Evolutionary conservation across 2,113 vertebrate genomes (phyloP).

Genomic region (Sorex araneus): DNA sequence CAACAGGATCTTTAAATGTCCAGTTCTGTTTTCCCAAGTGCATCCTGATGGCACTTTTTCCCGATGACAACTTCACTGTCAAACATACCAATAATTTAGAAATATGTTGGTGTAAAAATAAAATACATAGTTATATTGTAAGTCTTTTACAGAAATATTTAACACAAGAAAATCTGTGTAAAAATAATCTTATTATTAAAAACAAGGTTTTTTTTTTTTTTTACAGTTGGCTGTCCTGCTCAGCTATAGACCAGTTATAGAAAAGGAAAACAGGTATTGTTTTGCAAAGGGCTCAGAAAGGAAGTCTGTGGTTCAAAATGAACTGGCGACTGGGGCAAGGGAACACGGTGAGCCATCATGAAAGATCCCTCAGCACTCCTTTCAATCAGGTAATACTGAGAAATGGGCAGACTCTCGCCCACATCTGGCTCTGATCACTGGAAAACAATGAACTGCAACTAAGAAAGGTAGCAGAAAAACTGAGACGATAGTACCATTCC

Average conservation of each 20-base stretch:
- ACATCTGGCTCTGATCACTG: constrained; percentile 37
- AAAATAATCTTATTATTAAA: not conserved
- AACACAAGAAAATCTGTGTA: constrained; percentile 26
- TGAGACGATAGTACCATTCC: constrained; percentile 9
- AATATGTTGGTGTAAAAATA: constrained; percentile 59
- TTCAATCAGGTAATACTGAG: not conserved
- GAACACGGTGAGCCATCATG: not conserved
- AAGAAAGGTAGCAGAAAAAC: constrained; percentile 9
- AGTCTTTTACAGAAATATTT: constrained; percentile 47
- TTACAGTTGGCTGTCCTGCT: constrained; percentile 24
- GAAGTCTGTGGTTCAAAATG: constrained; percentile 14
- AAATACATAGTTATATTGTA: constrained; percentile 41
- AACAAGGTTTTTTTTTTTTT: constrained; percentile 13
- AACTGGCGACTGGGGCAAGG: not conserved
- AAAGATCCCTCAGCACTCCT: constrained; percentile 5
- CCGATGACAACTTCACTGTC: constrained; percentile 38
- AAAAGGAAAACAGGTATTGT: not conserved
- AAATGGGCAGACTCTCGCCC: not conserved
- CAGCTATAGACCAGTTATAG: not conserved
- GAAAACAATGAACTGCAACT: constrained; percentile 4
- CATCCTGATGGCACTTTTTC: not conserved
- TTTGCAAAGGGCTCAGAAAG: constrained; percentile 28
- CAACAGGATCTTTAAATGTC: not conserved
- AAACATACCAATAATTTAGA: constrained; percentile 53
- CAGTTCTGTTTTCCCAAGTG: constrained; percentile 35